Evolutionary conservation across 2,797 vertebrate species (phyloP), one percentile per base, ranked within the genome.

Genomic region (Rousettus madagascariensis): DNA sequence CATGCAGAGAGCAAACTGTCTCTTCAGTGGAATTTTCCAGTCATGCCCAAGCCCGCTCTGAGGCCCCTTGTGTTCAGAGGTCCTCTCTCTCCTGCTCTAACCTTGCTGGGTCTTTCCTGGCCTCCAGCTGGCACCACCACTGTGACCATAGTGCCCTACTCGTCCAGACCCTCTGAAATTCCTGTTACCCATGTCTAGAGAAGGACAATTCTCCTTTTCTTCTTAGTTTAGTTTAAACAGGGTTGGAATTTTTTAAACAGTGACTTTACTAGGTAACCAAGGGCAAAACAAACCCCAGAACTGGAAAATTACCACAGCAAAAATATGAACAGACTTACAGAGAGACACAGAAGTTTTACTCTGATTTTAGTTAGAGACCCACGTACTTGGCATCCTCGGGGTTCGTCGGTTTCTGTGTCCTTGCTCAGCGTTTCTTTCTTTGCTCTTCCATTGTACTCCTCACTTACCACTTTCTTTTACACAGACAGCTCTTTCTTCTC

Each of bases 291-390:
- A 63, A 97, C 68, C 89, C 43, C 41, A 15, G 10, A 43, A 71
- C 55, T 95, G 96, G 95, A 96, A 97, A 96, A 94, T 74, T 77
- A 88, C 86, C 92, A 88, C 95, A 93, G 94, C 90, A 95, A 95
- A 97, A 87, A 59, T 91, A 38, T 22, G 75, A 91, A 80, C 65
- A 90, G 75, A 91, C 59, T 51, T 69, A 84, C 19, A 24, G 59
- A 91, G 74, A 84, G 63, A 92, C 55, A 57, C 41, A 55, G 72
- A 82, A 43, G 66, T 59, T 49, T 84, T 38, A 9, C 24, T 87
- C 53, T 71, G n/a, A 95, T 66, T 49, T 65, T 20, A 30, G 33
- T 82, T 15, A 49, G 20, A 46, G 63, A 38, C 61, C 1, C 15
- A 1, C 10, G 6, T 10, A 30, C 17, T n/a, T 63, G 65, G 66